phyloP scores from a whole-genome alignment of 2,888 invertebrate genomes.

The Smittia sp. region DNA sequence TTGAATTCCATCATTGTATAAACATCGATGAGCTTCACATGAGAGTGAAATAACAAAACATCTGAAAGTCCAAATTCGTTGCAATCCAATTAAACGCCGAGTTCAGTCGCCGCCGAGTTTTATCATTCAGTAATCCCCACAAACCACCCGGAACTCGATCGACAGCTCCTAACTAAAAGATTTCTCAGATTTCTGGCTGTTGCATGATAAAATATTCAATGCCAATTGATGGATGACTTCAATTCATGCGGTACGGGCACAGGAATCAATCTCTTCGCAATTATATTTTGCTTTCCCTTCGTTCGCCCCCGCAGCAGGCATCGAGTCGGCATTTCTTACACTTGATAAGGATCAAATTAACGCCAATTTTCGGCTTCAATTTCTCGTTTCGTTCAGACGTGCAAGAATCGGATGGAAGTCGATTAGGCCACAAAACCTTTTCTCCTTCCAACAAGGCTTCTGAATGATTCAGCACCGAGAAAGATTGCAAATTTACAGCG shows the following conservation, averaged over 20 bases:
- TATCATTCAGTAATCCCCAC: no score
- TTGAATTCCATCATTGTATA: constrained; percentile 5
- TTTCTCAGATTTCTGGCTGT: no score
- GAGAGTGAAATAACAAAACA: no score
- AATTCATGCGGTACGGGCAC: not conserved
- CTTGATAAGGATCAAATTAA: constrained; percentile 8
- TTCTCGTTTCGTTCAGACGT: not conserved
- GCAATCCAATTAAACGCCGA: no score
- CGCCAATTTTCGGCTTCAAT: not conserved
- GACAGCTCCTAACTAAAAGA: no score
- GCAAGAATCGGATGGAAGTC: not conserved
- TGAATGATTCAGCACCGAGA: not conserved
- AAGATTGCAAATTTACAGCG: not conserved
- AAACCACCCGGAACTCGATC: no score
- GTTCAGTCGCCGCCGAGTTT: no score
- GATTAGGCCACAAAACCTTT: not conserved
- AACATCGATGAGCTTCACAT: not conserved
- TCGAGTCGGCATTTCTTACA: not conserved
- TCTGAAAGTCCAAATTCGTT: no score
- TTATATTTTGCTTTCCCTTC: not conserved
- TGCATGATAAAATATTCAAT: not conserved
- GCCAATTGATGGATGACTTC: constrained; percentile 2
- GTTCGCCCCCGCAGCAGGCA: not conserved
- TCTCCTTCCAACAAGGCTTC: not conserved
- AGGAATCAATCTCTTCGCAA: not conserved